phyloP scores from a whole-genome alignment of 2,888 invertebrate genomes.

The Dasypolia templi region DNA sequence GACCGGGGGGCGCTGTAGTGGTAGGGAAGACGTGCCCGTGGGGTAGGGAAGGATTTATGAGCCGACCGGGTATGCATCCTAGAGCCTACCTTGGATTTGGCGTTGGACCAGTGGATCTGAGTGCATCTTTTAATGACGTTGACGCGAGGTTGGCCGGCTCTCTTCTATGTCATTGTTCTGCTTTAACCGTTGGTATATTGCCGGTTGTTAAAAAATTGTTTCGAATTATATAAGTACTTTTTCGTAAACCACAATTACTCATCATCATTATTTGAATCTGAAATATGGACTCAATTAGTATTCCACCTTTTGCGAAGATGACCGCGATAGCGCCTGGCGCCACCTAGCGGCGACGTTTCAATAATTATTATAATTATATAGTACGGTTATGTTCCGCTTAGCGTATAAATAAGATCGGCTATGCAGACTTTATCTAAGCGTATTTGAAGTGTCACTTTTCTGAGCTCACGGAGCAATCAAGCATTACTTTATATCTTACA shows the following conservation, averaged over 20 bases:
- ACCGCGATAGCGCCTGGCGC: constrained; percentile 79
- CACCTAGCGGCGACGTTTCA: constrained; percentile 73
- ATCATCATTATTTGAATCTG: constrained; percentile 46
- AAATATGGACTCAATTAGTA: constrained; percentile 79
- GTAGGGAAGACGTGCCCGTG: no score
- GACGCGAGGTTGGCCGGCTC: no score
- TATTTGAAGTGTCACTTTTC: background rate
- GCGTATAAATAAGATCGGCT: constrained; percentile 36
- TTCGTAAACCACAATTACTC: constrained; percentile 15
- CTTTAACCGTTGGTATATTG: background rate
- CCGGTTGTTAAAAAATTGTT: background rate
- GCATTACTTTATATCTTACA: background rate
- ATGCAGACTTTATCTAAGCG: background rate
- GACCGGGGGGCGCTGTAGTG: no score
- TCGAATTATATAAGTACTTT: no score
- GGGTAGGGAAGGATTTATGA: no score
- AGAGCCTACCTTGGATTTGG: no score
- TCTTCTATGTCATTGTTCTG: no score
- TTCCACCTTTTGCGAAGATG: constrained; percentile 75
- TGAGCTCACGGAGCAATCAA: background rate
- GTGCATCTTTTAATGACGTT: no score
- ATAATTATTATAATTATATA: constrained; percentile 78
- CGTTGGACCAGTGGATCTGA: no score
- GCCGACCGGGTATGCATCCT: no score
- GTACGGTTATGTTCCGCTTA: constrained; percentile 69